Evolutionary conservation across 2,888 invertebrate genomes (phyloP).

Genomic region (Nycteola revayana): DNA sequence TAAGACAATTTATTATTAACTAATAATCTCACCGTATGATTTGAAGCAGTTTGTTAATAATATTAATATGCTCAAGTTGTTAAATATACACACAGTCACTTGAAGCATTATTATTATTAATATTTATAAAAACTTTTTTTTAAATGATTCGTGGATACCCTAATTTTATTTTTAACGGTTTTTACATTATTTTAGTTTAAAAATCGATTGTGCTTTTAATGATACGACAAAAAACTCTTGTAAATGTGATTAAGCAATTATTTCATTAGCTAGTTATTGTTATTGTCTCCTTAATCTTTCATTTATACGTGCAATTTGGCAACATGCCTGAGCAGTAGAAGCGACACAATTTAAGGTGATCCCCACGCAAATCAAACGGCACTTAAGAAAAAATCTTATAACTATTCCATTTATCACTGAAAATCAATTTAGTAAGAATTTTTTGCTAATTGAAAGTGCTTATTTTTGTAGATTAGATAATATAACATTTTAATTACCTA

Average conservation of each 20-base stretch:
- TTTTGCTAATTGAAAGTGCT: not conserved
- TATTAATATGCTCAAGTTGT: slow-evolving; percentile 38
- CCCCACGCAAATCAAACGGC: not conserved
- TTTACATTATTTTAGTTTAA: slow-evolving; percentile 19
- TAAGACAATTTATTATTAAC: slow-evolving; percentile 8
- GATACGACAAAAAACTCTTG: slow-evolving; percentile 26
- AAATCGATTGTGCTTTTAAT: slow-evolving; percentile 21
- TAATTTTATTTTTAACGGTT: slow-evolving; percentile 9
- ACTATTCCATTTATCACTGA: not conserved
- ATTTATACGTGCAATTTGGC: slow-evolving; percentile 42
- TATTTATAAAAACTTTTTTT: slow-evolving; percentile 17
- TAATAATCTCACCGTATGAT: not conserved
- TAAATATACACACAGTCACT: slow-evolving; percentile 47
- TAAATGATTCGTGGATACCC: slow-evolving; percentile 15
- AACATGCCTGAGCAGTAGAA: slow-evolving; percentile 49
- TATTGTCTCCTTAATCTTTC: slow-evolving; percentile 37
- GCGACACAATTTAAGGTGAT: slow-evolving; percentile 35
- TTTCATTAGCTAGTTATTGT: slow-evolving; percentile 39
- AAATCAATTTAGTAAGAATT: not conserved
- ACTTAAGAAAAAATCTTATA: slow-evolving; percentile 1
- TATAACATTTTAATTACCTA: too few species aligned
- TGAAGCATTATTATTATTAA: slow-evolving; percentile 32
- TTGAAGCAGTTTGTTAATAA: slow-evolving; percentile 45
- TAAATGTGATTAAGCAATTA: slow-evolving; percentile 50
- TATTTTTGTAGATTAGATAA: too few species aligned